Percentiles rank a stretch among this genome's conserved stretches.
These are phyloP conservation scores for Boloria euphrosyne DNA, from an alignment of 2,888 invertebrate species.

Conservation along the genomic window DNA sequence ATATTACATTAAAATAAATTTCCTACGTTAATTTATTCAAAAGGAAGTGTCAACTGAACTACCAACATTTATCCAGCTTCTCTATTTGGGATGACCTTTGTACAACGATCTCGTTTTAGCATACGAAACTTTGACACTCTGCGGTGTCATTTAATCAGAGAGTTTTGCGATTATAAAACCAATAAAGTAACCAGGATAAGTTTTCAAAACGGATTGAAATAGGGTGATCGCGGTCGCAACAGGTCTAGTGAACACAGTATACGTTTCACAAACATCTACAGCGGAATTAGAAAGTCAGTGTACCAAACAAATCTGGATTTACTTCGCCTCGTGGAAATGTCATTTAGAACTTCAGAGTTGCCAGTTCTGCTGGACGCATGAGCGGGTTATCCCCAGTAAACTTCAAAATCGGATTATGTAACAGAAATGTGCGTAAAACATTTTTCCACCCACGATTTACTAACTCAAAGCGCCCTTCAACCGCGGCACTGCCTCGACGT, in stretches of 20 bases:
- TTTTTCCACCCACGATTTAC: conserved; percentile 52
- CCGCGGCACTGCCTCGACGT: conserved; percentile 47
- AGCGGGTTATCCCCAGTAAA: conserved; percentile 41
- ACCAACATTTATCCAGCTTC: conserved; percentile 24
- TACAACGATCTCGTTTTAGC: conserved; percentile 73
- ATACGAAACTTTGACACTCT: conserved; percentile 69
- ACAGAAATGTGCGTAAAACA: conserved; percentile 69
- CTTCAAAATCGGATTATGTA: conserved; percentile 45
- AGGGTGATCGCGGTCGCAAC: conserved; percentile 74
- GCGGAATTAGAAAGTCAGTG: conserved; percentile 79
- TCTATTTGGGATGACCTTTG: conserved; percentile 62
- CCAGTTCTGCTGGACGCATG: conserved; percentile 42
- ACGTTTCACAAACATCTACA: conserved; percentile 79
- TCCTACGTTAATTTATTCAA: background rate
- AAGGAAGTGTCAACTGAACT: conserved; percentile 3
- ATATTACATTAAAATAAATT: conserved; percentile 4
- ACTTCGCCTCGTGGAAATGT: conserved; percentile 69
- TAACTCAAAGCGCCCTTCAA: conserved; percentile 22
- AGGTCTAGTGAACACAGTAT: conserved; percentile 76
- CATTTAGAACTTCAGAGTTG: conserved; percentile 64
- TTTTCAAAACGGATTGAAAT: conserved; percentile 76
- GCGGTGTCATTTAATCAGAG: conserved; percentile 78
- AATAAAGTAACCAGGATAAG: conserved; percentile 57
- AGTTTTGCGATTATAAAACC: conserved; percentile 72
- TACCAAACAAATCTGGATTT: conserved; percentile 74